Evolutionary conservation across 2,888 invertebrate species (phyloP), one percentile per base, ranked within the genome.

Genomic region (Acrobasis suavella): DNA sequence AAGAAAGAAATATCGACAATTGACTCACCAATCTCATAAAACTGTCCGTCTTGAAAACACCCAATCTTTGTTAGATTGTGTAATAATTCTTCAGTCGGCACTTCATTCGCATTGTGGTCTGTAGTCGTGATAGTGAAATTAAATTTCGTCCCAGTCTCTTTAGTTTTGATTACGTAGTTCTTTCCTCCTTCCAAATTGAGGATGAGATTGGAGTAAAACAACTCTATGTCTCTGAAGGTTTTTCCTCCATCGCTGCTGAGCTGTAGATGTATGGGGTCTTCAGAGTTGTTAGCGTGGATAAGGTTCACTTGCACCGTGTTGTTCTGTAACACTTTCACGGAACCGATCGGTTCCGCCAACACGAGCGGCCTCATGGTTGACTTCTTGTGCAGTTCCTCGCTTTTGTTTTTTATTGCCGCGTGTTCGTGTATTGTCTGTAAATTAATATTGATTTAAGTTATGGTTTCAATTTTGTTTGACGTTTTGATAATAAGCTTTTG

Each of bases 251-350:
- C 87, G 42, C 76, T 83, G 65, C 92, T 91, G 0, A 93, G 68
- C 5, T 89, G 76, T 14, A 93, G 71, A 63, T 92, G 89, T 15
- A 92, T 82, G 1, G 91, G 90, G 59, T 88, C 86, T 49, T 83
- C 75, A 9, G 81, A 85, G 37, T 78, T 77, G 65, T 93, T 92
- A 38, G 79, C 62, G 46, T 89, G 87, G 65, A 88, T 89, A 0
- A 92, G 72, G 66, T 89, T 87, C 0, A 93, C 91, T 82, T 91
- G 90, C 0, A 92, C 91, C 1, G 86, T 87, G 67, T 92, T 92
- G 67, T 93, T 92, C 63, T 90, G 87, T 0, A 93, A 79, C 0
- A 92, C 91, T 72, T 85, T 90, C 2, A 92, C 84, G 15, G 92
- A 91, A 1, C 87, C 87, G 38, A 93, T 92, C 0, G 93, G 92